These are phyloP conservation scores for Molanna angustata DNA, from an alignment of 2,888 invertebrate genomes.

Conservation along the genomic window DNA sequence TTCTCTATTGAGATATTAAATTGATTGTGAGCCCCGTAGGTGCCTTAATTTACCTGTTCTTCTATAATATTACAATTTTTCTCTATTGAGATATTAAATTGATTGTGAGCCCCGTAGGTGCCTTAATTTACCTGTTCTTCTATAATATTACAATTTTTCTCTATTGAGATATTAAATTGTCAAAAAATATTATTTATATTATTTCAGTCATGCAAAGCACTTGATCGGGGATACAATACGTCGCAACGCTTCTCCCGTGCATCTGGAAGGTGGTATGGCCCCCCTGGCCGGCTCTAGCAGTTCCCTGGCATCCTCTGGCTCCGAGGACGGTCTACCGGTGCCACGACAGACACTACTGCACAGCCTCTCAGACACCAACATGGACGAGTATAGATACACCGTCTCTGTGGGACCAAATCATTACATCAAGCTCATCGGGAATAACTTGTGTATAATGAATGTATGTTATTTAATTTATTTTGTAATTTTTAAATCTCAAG, in stretches of 20 bases:
- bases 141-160: too few relatives aligned
- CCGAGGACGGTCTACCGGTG: slow-evolving; percentile 60
- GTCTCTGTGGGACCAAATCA: slow-evolving; percentile 79
- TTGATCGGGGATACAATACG: slow-evolving; percentile 94
- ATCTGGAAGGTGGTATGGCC: slow-evolving; percentile 59
- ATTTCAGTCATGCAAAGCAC: slow-evolving; percentile 80
- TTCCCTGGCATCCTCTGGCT: slow-evolving; percentile 74
- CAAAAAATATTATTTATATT: too few relatives aligned
- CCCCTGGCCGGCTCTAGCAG: slow-evolving; percentile 70
- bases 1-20: too few relatives aligned
- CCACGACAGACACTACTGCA: slow-evolving; percentile 64
- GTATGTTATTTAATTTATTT: slow-evolving; percentile 55
- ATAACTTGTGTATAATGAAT: slow-evolving; percentile 80
- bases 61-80: too few relatives aligned
- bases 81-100: too few relatives aligned
- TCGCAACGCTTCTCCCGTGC: slow-evolving; percentile 89
- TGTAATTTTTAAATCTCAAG: neutral
- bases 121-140: too few relatives aligned
- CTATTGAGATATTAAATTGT: too few relatives aligned
- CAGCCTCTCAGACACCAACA: slow-evolving; percentile 79
- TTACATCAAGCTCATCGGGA: slow-evolving; percentile 81
- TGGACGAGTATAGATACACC: slow-evolving; percentile 87
- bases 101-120: too few relatives aligned
- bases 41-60: too few relatives aligned
- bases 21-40: too few relatives aligned